A percentile compares a stretch with the other conserved stretches of the same genome.
These are phyloP conservation scores for Drosophila sp. DNA, from an alignment of 1,140 invertebrate genomes.

Conservation along the genomic window DNA sequence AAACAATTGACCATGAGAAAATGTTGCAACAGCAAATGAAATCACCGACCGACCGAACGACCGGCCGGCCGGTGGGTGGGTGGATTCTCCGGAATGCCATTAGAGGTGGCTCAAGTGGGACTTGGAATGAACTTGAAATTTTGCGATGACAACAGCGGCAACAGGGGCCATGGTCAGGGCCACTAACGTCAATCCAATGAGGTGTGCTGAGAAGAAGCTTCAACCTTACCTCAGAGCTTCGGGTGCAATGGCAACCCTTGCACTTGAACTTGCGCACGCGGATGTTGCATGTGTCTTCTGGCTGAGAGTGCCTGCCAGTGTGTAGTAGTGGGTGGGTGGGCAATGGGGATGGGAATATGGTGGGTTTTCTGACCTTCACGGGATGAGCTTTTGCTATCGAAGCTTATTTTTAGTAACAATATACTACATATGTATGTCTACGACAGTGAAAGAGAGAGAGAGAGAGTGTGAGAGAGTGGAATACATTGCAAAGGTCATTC, in stretches of 20 bases:
- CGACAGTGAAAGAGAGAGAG: background rate
- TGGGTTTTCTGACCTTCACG: conserved; percentile 71
- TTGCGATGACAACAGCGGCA: conserved; percentile 24
- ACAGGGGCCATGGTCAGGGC: conserved; percentile 55
- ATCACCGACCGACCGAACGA: conserved; percentile 39
- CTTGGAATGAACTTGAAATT: conserved; percentile 15
- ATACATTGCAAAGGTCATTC: conserved; percentile 73
- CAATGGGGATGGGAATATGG: conserved; percentile 16
- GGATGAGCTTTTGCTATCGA: conserved; percentile 55
- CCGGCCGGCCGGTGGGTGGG: conserved; percentile 39
- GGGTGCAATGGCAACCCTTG: conserved; percentile 69
- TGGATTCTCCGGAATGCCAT: conserved; percentile 28
- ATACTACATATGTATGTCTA: background rate
- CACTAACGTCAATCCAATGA: conserved; percentile 52
- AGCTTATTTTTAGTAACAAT: conserved; percentile 74
- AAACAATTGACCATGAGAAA: conserved; percentile 42
- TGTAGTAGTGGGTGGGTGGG: too few species aligned
- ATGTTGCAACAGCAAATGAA: conserved; percentile 25
- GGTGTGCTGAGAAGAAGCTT: conserved; percentile 46
- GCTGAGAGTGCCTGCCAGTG: background rate
- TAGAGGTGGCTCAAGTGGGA: conserved; percentile 26
- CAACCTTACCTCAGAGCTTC: conserved; percentile 16
- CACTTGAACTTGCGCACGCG: conserved; percentile 80
- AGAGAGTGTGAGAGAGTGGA: conserved; percentile 2
- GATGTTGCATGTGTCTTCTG: conserved; percentile 63